Evolutionary conservation across 2,888 invertebrate genomes (phyloP).

Genomic region (Dexiosoma caninum): DNA sequence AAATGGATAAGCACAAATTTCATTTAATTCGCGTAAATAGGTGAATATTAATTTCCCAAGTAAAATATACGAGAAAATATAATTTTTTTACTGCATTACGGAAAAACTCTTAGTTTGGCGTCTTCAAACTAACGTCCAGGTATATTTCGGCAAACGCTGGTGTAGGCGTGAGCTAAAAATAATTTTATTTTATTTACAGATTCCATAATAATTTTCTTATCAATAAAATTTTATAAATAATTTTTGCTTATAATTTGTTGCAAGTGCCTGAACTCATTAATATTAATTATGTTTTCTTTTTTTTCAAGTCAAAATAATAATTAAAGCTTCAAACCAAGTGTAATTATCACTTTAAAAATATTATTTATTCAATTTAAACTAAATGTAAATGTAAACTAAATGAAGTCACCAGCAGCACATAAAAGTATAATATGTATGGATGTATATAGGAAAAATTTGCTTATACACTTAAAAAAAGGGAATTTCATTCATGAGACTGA

Average conservation of each 20-base stretch:
- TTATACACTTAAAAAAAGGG: neutral
- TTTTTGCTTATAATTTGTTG: neutral
- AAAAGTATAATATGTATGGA: neutral
- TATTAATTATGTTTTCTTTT: neutral
- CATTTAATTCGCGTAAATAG: no score
- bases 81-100: no score
- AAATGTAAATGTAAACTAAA: constrained; percentile 36
- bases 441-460: neutral
- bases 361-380: constrained; percentile 20
- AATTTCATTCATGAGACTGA: no score
- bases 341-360: constrained; percentile 5
- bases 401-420: constrained; percentile 11
- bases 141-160: no score
- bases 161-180: no score
- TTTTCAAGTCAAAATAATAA: constrained; percentile 1
- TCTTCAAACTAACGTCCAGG: no score
- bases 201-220: no score
- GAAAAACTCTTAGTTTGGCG: no score
- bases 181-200: no score
- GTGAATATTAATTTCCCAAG: no score
- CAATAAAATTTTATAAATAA: neutral
- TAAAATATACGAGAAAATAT: no score
- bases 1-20: no score
- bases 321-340: constrained; percentile 24
- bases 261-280: neutral